Evolutionary conservation across 2,797 vertebrate species (phyloP).

Genomic region (Periparus ater): DNA sequence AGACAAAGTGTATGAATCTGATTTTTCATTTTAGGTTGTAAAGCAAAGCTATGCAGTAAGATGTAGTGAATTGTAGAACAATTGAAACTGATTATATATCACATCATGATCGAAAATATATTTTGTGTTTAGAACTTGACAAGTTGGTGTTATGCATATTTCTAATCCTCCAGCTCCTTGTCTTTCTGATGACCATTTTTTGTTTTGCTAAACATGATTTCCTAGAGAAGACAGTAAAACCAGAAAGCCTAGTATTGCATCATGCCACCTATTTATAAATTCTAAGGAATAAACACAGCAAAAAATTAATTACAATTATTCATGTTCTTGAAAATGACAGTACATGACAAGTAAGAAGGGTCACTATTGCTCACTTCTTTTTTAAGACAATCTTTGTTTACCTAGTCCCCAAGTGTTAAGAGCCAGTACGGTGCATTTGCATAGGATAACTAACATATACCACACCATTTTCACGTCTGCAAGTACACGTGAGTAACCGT

Average conservation of each 20-base stretch:
- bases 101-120: not conserved
- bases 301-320: slow-evolving; percentile 76
- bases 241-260: slow-evolving; percentile 57
- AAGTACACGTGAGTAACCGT: slow-evolving; percentile 99
- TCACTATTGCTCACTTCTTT: slow-evolving; percentile 68
- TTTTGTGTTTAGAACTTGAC: not conserved
- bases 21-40: not conserved
- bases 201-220: slow-evolving; percentile 59
- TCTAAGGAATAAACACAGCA: slow-evolving; percentile 71
- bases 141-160: not conserved
- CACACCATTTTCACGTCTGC: slow-evolving; percentile 98
- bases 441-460: slow-evolving; percentile 99
- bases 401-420: slow-evolving; percentile 85
- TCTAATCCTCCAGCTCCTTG: not conserved
- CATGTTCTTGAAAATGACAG: slow-evolving; percentile 73
- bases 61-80: not conserved
- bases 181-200: slow-evolving; percentile 31
- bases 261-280: slow-evolving; percentile 70
- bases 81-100: not conserved
- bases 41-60: not conserved
- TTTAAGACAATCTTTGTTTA: slow-evolving; percentile 80
- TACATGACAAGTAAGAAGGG: slow-evolving; percentile 70
- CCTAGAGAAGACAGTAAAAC: slow-evolving; percentile 44
- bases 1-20: fast-evolving
- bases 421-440: slow-evolving; percentile 90